Percentiles rank a stretch among this genome's conserved stretches.
Conservation (phyloP, 2,888 invertebrate species). For the Spilarctia lutea region DNA sequence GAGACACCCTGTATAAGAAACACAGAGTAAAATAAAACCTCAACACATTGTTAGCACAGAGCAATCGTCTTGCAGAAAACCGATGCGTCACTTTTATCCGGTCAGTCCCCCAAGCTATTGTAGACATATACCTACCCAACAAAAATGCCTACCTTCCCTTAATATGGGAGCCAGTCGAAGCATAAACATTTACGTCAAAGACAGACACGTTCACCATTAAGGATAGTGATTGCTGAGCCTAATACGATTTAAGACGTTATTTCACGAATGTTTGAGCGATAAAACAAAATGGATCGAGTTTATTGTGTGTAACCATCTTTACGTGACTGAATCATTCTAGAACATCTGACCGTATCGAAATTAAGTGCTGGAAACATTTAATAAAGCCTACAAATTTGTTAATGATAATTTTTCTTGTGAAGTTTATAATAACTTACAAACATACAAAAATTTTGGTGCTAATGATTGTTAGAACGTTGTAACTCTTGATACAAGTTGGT, state of each 20-base stretch:
- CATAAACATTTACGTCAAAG: conserved; percentile 22
- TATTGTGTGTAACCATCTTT: conserved; percentile 6
- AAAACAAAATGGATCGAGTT: conserved; percentile 10
- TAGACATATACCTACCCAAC: neutral
- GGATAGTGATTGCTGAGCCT: conserved; percentile 19
- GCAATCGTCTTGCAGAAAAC: neutral
- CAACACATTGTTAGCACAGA: neutral
- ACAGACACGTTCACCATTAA: conserved; percentile 18
- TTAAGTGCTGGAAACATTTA: neutral
- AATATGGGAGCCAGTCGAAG: neutral
- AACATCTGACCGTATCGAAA: neutral
- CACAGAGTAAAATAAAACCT: neutral
- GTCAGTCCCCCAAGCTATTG: neutral
- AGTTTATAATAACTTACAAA: neutral
- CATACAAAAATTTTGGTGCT: no score
- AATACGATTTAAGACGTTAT: conserved; percentile 21
- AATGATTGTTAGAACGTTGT: no score
- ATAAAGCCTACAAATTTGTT: neutral
- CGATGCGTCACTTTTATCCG: neutral
- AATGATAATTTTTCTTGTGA: neutral
- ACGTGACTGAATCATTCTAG: neutral
- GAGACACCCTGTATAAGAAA: no score
- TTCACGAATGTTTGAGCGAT: conserved; percentile 13
- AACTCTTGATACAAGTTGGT: no score
- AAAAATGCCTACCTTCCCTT: neutral